Percentiles rank a stretch among this genome's conserved stretches.
Evolutionary conservation across 2,113 vertebrate genomes (phyloP).

Genomic region (Choloepus hoffmanni): DNA sequence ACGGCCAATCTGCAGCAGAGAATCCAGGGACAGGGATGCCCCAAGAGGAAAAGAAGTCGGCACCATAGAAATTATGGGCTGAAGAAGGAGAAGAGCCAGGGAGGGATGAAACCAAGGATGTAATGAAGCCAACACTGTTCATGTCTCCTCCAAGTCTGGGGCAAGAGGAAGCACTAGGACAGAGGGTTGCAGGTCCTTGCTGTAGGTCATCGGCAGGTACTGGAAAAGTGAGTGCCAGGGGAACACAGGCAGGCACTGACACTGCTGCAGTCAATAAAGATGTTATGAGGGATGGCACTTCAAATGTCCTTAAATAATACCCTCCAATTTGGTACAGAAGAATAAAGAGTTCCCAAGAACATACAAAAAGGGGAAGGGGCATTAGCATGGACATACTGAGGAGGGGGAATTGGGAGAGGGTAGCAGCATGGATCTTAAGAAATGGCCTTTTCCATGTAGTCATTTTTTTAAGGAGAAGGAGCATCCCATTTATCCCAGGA

Average conservation of each 20-base stretch:
- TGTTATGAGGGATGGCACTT: background rate
- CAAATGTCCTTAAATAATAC: background rate
- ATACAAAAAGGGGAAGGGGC: background rate
- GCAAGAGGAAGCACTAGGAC: too few species aligned
- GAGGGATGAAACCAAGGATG: slow-evolving; percentile 64
- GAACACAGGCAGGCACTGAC: background rate
- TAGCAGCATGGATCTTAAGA: background rate
- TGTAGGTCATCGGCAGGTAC: background rate
- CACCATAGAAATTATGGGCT: slow-evolving; percentile 76
- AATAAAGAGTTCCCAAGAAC: too few species aligned
- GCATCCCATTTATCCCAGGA: background rate
- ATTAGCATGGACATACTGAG: background rate
- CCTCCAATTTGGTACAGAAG: background rate
- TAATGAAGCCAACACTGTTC: background rate
- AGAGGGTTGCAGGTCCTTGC: background rate
- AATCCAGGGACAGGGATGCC: slow-evolving; percentile 51
- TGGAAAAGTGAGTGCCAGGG: background rate
- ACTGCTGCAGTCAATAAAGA: background rate
- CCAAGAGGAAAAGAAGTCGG: slow-evolving; percentile 62
- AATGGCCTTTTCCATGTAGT: background rate
- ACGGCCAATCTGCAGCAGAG: slow-evolving; percentile 69
- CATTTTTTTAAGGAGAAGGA: background rate
- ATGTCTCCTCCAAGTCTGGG: background rate
- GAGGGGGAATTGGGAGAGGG: background rate
- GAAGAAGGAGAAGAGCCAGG: slow-evolving; percentile 59